Evolutionary conservation across 2,888 invertebrate species (phyloP).

Genomic region (Tipula helvola): DNA sequence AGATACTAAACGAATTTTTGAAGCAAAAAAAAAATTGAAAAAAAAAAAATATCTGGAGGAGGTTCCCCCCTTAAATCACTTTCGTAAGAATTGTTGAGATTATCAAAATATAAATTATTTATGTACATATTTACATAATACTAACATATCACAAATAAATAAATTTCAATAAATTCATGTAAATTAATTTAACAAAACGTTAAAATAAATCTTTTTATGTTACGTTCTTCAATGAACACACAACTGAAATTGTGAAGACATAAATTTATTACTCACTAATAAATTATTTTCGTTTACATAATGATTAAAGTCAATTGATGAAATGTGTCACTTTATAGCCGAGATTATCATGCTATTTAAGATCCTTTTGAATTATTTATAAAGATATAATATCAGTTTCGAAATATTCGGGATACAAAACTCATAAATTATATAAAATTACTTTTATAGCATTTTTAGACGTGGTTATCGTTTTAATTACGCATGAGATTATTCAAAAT

Average conservation of each 20-base stretch:
- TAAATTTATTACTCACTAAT: background rate
- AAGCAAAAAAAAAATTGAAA: too few species aligned
- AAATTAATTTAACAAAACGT: background rate
- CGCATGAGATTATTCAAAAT: background rate
- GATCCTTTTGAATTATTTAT: background rate
- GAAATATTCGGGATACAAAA: background rate
- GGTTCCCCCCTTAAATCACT: too few species aligned
- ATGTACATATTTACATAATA: background rate
- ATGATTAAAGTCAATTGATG: background rate
- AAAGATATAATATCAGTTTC: background rate
- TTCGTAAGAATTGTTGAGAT: background rate
- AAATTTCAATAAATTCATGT: background rate
- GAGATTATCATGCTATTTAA: background rate
- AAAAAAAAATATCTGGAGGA: too few species aligned
- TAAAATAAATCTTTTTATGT: background rate
- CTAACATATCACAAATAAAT: background rate
- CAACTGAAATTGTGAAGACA: background rate
- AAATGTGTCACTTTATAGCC: background rate
- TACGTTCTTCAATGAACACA: background rate
- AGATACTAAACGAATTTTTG: too few species aligned
- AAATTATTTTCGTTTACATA: background rate
- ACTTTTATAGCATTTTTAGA: background rate
- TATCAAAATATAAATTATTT: background rate
- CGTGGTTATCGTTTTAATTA: background rate
- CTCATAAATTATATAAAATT: background rate